phyloP scores from a whole-genome alignment of 2,888 invertebrate genomes.

The Cremastinae sp. region DNA sequence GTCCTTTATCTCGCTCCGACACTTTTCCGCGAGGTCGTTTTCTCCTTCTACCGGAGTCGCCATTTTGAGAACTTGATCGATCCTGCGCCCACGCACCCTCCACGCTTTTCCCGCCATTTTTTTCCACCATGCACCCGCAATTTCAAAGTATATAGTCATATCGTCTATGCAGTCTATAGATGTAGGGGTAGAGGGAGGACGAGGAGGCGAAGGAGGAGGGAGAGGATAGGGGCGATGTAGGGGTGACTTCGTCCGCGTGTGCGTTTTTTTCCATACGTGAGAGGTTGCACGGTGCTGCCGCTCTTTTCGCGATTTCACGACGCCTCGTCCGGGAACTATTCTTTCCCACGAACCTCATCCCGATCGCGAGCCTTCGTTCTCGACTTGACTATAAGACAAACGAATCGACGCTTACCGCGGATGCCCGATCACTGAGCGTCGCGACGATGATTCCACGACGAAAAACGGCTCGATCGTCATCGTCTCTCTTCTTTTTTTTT shows the following conservation, averaged over 20 bases:
- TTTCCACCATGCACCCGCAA: constrained; percentile 49
- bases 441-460: constrained; percentile 56
- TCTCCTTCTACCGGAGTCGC: constrained; percentile 68
- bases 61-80: constrained; percentile 77
- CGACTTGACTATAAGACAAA: constrained; percentile 12
- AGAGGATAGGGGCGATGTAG: constrained; percentile 10
- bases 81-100: constrained; percentile 75
- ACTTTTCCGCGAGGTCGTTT: constrained; percentile 56
- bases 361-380: constrained; percentile 2
- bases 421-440: constrained; percentile 58
- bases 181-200: too few relatives aligned
- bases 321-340: constrained; percentile 33
- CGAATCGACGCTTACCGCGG: constrained; percentile 63
- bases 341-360: not conserved
- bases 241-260: not conserved
- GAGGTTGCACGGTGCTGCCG: constrained; percentile 54
- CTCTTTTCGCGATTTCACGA: constrained; percentile 9
- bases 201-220: too few relatives aligned
- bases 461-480: constrained; percentile 59
- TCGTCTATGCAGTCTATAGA: too few relatives aligned
- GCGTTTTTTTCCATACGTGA: not conserved
- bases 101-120: constrained; percentile 75
- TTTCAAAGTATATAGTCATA: not conserved
- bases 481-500: too few relatives aligned
- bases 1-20: constrained; percentile 30